Base-by-base conservation (phyloP, 2,888 invertebrate genomes). In the Ophonus ardosiacus region DNA sequence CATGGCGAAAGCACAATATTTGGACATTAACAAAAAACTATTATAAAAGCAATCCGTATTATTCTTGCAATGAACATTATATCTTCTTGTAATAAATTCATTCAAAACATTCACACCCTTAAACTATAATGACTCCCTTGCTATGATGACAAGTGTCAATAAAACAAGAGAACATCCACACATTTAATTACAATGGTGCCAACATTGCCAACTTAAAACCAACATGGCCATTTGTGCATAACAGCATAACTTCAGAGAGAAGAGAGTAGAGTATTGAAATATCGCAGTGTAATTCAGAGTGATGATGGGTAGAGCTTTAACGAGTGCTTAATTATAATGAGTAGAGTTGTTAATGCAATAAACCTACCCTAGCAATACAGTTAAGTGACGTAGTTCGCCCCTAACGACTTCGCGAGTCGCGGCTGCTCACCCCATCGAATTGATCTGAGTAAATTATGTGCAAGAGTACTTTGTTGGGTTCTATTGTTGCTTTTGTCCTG, bases 281-380 rank as follows among this genome's bases (percentile, higher is more conserved):
- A 43, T 31, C 63, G 71, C 71, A 17, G 18, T 43, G 71, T 57
- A 78, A 78, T 78, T 78, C 56, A n/a, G 57, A 76, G 74, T 86
- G 86, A 85, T 86, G 86, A 88, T 87, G 87, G 38, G 74, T 88
- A 87, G 86, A 86, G 86, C 86, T 86, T 89, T 90, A 90, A 91
- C 91, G 90, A 90, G 89, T 89, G 88, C 88, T 89, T 91, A 91
- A 91, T 91, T 90, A 90, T 91, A 90, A 91, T 89, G 90, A 91
- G 91, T 91, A 88, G 90, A 91, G 90, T 91, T 90, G 90, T 89
- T 91, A 91, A 91, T 90, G 90, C 88, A 91, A 91, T 91, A 91
- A 91, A 90, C 87, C 80, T 15, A 80, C 85, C 85, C 85, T 57
- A 80, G 84, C 63, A 84, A 84, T 84, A 84, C 84, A 78, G 78